phyloP scores from a whole-genome alignment of 2,113 vertebrate genomes.

The Menidia beryllina region DNA sequence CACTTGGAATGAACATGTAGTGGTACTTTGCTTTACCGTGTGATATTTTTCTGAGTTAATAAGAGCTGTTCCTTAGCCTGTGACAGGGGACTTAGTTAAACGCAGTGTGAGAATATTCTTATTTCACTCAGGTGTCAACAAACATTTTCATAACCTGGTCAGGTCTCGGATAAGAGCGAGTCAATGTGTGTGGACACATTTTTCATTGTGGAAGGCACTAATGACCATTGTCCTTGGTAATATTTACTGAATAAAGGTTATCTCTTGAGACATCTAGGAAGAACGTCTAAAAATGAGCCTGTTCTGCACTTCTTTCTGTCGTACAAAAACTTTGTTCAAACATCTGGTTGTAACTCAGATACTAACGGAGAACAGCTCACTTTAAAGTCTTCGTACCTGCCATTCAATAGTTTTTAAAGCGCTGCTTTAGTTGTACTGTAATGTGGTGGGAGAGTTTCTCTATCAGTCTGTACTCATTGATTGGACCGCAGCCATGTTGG shows the following conservation, averaged over 20 bases:
- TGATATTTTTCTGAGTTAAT: too few relatives aligned
- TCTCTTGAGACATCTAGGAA: neutral
- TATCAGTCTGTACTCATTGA: slow-evolving; percentile 58
- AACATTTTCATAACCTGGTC: neutral
- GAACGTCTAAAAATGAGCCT: neutral
- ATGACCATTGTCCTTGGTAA: neutral
- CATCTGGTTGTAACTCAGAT: slow-evolving; percentile 29
- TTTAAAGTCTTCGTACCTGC: slow-evolving; percentile 45
- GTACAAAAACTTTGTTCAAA: slow-evolving; percentile 21
- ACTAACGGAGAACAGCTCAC: slow-evolving; percentile 34
- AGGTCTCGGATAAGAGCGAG: neutral
- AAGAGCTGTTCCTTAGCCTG: neutral
- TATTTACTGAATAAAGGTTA: neutral
- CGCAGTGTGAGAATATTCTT: neutral
- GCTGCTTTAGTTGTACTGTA: slow-evolving; percentile 56
- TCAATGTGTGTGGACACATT: neutral
- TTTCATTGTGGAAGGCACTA: neutral
- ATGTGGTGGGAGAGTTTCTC: slow-evolving; percentile 52
- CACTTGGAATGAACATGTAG: too few relatives aligned
- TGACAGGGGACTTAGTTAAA: neutral
- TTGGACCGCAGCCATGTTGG: slow-evolving; percentile 62
- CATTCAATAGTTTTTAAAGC: slow-evolving; percentile 40
- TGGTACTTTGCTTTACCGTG: too few relatives aligned
- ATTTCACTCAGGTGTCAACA: neutral
- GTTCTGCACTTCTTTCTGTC: neutral